Evolutionary conservation across 1,140 invertebrate genomes (phyloP), one percentile per base, ranked within the genome.

Genomic region (Lepeophtheirus salmonis): DNA sequence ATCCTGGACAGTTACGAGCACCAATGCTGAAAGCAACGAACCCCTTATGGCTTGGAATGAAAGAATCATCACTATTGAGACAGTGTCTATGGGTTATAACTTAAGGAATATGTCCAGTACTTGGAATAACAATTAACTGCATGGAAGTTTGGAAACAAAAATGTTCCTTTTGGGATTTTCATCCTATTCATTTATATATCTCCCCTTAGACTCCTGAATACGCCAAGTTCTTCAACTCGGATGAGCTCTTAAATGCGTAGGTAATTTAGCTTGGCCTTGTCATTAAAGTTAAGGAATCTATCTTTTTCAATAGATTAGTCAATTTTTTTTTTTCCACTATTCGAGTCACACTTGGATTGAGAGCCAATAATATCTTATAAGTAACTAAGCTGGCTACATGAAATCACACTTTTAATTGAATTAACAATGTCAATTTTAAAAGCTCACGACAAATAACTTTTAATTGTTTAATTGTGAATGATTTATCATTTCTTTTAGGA

Each of bases 71-170:
- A 23, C 17, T 16, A 30, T 26, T 17, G n/a, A 57, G 16, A 17
- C 55, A 57, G 26, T 57, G 55, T 21, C 25, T 23, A 16, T 17
- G 55, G 30, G 14, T 16, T 1, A 57, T 20, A n/a, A 24, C 55
- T 21, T 57, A 17, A 2, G 55, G 55, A 17, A n/a, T 6, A n/a
- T 25, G n/a, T 23, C 55, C 55, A 57, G 21, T 26, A 20, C 2
- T 21, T 12, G 26, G 55, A 23, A 57, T 57, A 17, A 1, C 55
- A n/a, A n/a, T 57, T 17, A 17, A 57, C 55, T 2, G 22, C 26
- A 23, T 57, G 55, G 55, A 57, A 57, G 22, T 57, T 57, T n/a
- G 55, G 55, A 23, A 57, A 26, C n/a, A 57, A n/a, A 25, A 57
- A 57, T 17, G 25, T 57, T 3, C 55, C 55, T 17, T 48, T 57